Base-by-base conservation (phyloP, 2,113 vertebrate species). In the Asarcornis scutulata region DNA sequence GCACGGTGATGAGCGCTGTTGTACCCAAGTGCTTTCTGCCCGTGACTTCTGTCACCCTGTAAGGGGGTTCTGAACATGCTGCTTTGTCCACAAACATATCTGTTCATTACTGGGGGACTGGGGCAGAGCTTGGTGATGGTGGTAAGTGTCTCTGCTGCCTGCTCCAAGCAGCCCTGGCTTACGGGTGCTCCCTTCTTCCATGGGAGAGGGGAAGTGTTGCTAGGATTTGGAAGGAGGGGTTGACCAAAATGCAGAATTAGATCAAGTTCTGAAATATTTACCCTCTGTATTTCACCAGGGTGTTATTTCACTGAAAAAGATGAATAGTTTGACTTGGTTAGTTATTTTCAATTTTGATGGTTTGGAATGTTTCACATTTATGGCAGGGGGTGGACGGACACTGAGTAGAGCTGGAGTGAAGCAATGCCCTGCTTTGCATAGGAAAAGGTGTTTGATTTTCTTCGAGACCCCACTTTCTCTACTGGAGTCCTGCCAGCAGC, bases 151-250 rank as follows among this genome's bases (percentile, higher is more conserved):
- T 22, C 36, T 0, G 0, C 29, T 62, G 15, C 21, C 63, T 64
- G 44, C 42, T 22, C 36, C 42, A 36, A 1, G 2, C 58, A 73
- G 50, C 46, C 14, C 34, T 17, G 44, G 27, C n/a, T 80, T 40
- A 40, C 20, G 13, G 36, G 2, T 44, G 13, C 26, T 53, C 8
- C 31, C 13, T 46, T 50, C 64, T 44, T 13, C 72, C 15, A 11
- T 0, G 3, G 50, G 17, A 67, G n/a, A 0, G 0, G 75, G 48
- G 29, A 80, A 66, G 11, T 8, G 6, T 31, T 58, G 0, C 0
- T 5, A 7, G 27, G 73, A 53, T 32, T 22, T 88, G 67, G 23
- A 84, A 8, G 16, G 64, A 76, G 6, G 2, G 3, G 1, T 38
- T 62, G 17, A 12, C 29, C 14, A 55, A 92, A 83, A 64, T 52